Percentiles rank a stretch among this genome's conserved stretches.
Conservation (phyloP, 2,888 invertebrate species). For the Petrolisthes manimaculis region DNA sequence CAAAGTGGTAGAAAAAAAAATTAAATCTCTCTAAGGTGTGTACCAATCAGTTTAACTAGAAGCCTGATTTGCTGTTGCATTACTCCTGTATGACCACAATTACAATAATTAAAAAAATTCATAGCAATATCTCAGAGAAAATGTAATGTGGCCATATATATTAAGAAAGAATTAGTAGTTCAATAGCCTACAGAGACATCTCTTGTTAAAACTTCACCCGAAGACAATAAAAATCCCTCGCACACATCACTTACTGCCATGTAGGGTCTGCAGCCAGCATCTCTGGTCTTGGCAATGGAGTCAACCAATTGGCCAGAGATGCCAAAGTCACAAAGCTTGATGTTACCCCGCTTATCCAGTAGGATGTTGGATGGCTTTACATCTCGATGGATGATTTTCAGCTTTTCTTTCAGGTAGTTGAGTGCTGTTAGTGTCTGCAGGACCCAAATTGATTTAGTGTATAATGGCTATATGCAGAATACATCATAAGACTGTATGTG, state of each 20-base stretch:
- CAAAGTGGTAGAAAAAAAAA: not conserved
- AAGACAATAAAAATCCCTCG: no score
- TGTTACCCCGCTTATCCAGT: slow-evolving; percentile 91
- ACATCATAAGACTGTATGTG: no score
- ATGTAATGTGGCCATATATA: no score
- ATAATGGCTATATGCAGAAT: not conserved
- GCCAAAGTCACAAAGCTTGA: slow-evolving; percentile 99
- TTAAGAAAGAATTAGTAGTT: no score
- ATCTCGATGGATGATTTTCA: slow-evolving; percentile 98
- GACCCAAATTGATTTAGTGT: not conserved
- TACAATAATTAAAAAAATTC: no score
- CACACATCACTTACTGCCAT: slow-evolving; percentile 81
- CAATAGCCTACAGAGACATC: no score
- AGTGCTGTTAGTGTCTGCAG: slow-evolving; percentile 89
- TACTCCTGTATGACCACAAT: no score
- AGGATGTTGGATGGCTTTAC: slow-evolving; percentile 99
- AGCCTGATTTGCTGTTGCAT: no score
- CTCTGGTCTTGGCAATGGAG: slow-evolving; percentile 97
- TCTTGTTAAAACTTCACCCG: no score
- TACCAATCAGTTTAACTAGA: no score
- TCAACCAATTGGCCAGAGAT: slow-evolving; percentile 98
- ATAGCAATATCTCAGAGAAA: no score
- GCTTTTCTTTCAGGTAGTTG: slow-evolving; percentile 96
- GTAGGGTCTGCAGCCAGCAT: slow-evolving; percentile 98
- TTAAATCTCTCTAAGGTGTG: not conserved